Percentiles rank a stretch among this genome's conserved stretches.
phyloP scores from a whole-genome alignment of 2,888 invertebrate species.

The Blera fallax region DNA sequence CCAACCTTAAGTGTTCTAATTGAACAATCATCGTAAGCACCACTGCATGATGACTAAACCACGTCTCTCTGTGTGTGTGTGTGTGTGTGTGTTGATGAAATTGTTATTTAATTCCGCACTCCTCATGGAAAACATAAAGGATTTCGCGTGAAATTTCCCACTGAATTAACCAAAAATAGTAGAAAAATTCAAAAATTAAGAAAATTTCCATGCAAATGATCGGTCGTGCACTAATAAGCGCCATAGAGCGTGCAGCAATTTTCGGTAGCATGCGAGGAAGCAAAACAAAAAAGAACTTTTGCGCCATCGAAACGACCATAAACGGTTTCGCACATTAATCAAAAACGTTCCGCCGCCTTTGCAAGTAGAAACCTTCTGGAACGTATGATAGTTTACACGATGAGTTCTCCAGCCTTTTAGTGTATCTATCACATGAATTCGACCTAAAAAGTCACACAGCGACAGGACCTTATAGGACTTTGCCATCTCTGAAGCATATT shows the following conservation, averaged over 20 bases:
- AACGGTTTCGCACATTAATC: constrained; percentile 30
- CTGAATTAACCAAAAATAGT: constrained; percentile 20
- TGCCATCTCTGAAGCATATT: no score
- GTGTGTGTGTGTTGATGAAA: neutral
- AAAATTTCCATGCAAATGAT: constrained; percentile 26
- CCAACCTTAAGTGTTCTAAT: constrained; percentile 68
- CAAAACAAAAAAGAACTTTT: neutral
- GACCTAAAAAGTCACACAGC: neutral
- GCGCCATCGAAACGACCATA: constrained; percentile 1
- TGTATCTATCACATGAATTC: neutral
- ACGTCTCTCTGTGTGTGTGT: no score
- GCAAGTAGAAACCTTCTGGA: neutral
- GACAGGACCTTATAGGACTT: no score
- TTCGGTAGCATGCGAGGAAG: constrained; percentile 20
- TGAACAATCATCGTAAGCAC: constrained; percentile 57
- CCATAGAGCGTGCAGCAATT: neutral
- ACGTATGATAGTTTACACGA: neutral
- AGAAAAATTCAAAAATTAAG: neutral
- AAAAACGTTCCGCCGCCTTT: neutral
- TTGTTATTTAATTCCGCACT: neutral
- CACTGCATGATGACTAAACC: neutral
- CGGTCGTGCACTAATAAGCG: constrained; percentile 54
- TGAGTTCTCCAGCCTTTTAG: neutral
- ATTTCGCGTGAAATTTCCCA: constrained; percentile 61
- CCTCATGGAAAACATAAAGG: neutral